phyloP scores from a whole-genome alignment of 2,797 vertebrate species.

The Manis javanica region DNA sequence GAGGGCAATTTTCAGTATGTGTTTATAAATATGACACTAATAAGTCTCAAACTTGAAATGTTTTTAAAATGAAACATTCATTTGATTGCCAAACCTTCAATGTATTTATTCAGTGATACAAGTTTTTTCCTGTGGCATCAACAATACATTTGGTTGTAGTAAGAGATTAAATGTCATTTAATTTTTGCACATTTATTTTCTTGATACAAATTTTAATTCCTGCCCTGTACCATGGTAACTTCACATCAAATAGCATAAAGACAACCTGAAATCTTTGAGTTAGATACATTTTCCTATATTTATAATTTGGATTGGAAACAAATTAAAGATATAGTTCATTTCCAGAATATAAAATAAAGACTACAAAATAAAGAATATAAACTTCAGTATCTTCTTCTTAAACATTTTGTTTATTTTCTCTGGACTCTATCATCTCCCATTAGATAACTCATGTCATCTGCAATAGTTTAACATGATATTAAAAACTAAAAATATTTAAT shows the following conservation, averaged over 20 bases:
- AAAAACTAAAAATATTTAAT: slow-evolving; percentile 10
- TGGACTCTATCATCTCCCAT: background rate
- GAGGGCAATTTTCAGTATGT: background rate
- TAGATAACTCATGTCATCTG: background rate
- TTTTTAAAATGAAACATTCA: slow-evolving; percentile 13
- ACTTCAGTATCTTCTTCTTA: slow-evolving; percentile 18
- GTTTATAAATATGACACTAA: background rate
- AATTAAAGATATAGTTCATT: background rate
- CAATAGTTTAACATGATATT: background rate
- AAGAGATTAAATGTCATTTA: background rate
- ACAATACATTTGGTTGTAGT: background rate
- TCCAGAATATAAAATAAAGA: too few species aligned
- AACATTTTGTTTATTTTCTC: background rate
- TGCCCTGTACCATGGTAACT: background rate
- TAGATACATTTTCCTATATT: background rate
- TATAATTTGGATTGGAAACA: slow-evolving; percentile 31
- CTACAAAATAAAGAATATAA: background rate
- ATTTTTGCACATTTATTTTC: background rate
- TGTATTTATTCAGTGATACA: background rate
- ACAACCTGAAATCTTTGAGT: background rate
- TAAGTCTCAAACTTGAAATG: slow-evolving; percentile 1
- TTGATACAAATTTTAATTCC: background rate
- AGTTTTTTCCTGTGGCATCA: slow-evolving; percentile 14
- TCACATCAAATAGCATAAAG: background rate
- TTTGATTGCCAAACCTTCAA: background rate